Evolutionary conservation across 2,797 vertebrate species (phyloP), one percentile per base, ranked within the genome.

Genomic region (Amblyraja radiata): DNA sequence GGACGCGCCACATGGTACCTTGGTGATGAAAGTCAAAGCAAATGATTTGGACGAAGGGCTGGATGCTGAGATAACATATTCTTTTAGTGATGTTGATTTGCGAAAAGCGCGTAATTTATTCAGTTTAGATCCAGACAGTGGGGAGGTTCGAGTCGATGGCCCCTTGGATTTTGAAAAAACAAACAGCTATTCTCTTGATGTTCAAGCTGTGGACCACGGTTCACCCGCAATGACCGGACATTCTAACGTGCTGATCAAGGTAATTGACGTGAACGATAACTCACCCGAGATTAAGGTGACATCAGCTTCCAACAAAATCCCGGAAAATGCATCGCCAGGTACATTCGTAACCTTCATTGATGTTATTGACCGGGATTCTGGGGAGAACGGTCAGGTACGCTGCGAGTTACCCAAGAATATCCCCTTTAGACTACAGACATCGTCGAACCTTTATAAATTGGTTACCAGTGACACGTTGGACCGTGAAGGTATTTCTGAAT

Each of bases 261-360:
- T 97, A 13, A 95, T 94, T 0, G 97, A 97, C 93, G 95, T 96
- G 95, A 97, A 97, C 80, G 97, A 97, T 86, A 97, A 97, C 94
- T 95, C 95, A 73, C 97, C 97, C 0, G 95, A 96, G 90, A 96
- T 98, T 7, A 95, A 94, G 0, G 94, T 98, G 6, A 96, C 96
- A 81, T 97, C 97, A 2, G 28, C 94, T 97, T 6, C 96, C 96
- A 93, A 95, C 95, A 28, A 96, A 96, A 94, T 97, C 7, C 94
- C 93, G 81, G 97, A 97, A 93, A 95, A 97, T 77, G 95, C 96
- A 74, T 93, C 94, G 93, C 97, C 0, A n/a, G 97, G 96, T 25
- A 96, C 95, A 39, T 94, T 97, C 10, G 95, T 97, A 94, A 84
- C 97, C 39, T 63, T 94, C 58, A 93, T 93, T 78, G 32, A 93